phyloP scores from a whole-genome alignment of 2,888 invertebrate species.

The Leptinotarsa peninsularis region DNA sequence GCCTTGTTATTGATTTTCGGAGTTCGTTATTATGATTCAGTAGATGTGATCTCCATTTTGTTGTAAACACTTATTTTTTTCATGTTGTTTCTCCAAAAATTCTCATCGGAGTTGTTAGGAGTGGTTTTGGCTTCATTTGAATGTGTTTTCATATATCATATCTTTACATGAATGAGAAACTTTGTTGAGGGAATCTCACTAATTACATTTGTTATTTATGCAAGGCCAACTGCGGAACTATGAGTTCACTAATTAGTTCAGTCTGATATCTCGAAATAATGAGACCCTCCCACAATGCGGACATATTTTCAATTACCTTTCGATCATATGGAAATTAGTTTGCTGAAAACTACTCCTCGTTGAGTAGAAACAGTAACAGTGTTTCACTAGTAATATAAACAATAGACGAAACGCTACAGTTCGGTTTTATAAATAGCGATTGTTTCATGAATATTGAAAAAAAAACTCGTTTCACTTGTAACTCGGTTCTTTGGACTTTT shows the following conservation, averaged over 20 bases:
- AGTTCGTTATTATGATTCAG: too few species aligned
- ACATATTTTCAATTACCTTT: constrained; percentile 8
- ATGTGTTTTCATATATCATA: neutral
- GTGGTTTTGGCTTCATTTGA: neutral
- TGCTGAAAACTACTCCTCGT: neutral
- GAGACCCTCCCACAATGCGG: neutral
- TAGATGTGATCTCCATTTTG: too few species aligned
- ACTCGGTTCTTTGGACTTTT: constrained; percentile 12
- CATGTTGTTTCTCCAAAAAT: too few species aligned
- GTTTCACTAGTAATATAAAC: neutral
- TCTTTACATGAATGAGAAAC: neutral
- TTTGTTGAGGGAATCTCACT: neutral
- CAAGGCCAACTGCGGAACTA: neutral
- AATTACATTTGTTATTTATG: constrained; percentile 3
- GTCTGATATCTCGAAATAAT: constrained; percentile 1
- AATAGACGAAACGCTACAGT: neutral
- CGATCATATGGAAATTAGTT: neutral
- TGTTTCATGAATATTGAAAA: neutral
- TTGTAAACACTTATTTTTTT: too few species aligned
- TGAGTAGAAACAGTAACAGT: neutral
- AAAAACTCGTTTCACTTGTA: constrained; percentile 4
- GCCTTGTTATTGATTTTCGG: too few species aligned
- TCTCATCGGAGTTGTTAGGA: neutral
- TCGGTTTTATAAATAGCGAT: constrained; percentile 8
- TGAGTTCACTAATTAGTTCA: constrained; percentile 9